Conservation (phyloP, 37 sponge, comb jelly and placozoan species). For the Ianthella basta region DNA sequence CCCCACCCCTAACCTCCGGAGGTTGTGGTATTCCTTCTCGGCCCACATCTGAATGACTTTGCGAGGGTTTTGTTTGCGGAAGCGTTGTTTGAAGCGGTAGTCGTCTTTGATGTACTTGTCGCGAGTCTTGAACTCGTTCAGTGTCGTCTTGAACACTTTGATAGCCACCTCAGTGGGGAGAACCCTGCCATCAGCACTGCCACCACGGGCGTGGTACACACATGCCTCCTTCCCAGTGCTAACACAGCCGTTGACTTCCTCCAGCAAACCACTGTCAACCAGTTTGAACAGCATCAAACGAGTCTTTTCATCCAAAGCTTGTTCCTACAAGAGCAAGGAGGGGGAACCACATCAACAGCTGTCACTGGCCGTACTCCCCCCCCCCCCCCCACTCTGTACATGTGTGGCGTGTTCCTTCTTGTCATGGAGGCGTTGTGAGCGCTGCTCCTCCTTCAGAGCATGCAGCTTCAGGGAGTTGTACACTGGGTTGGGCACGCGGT, state of each 20-base stretch:
- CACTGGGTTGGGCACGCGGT: slow-evolving; percentile 75
- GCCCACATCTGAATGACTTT: slow-evolving; percentile 88
- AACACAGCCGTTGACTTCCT: slow-evolving; percentile 86
- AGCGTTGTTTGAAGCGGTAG: slow-evolving; percentile 78
- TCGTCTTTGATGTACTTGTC: slow-evolving; percentile 94
- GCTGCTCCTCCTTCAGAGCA: slow-evolving; percentile 78
- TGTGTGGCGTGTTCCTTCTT: slow-evolving; percentile 92
- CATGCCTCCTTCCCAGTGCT: slow-evolving; percentile 96
- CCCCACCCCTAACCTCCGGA: slow-evolving; percentile 62
- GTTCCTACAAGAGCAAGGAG: slow-evolving; percentile 34
- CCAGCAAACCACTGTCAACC: slow-evolving; percentile 79
- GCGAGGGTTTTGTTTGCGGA: slow-evolving; percentile 82
- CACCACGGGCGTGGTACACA: slow-evolving; percentile 90
- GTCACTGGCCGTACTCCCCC: not conserved
- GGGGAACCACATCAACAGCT: not conserved
- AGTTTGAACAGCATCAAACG: slow-evolving; percentile 89
- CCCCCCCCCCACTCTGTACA: not conserved
- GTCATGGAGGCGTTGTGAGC: slow-evolving; percentile 69
- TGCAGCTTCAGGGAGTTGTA: slow-evolving; percentile 80
- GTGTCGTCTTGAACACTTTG: slow-evolving; percentile 97
- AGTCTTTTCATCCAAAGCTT: slow-evolving; percentile 89
- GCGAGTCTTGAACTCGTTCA: slow-evolving; percentile 95
- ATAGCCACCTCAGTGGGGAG: slow-evolving; percentile 91
- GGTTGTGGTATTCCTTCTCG: slow-evolving; percentile 95
- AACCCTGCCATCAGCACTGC: slow-evolving; percentile 55